Base-by-base conservation (phyloP, 1,140 invertebrate species). In the Chironomus striatipennis region DNA sequence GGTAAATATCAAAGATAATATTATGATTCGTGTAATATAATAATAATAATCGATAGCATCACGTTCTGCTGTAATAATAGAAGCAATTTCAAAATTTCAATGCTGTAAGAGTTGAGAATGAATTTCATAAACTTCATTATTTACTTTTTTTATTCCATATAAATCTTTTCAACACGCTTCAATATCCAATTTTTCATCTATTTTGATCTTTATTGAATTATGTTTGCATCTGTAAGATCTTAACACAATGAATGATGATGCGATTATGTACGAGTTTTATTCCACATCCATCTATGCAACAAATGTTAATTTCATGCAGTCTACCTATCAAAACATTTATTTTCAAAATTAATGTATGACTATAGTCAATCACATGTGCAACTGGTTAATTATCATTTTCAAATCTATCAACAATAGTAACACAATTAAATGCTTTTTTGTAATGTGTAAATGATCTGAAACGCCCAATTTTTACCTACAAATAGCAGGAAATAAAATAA, bases 1-100 rank as follows among this genome's bases (percentile, higher is more conserved):
- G 93, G 93, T 91, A 84, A 88, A 85, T 82, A 64, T 24, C 17
- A 70, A 12, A 20, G 20, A 20, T 57, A 34, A 34, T 34, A 34
- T n/a, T n/a, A n/a, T n/a, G n/a, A n/a, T n/a, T n/a, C n/a, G n/a
- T n/a, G n/a, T n/a, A n/a, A n/a, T 34, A 5, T 5, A 34, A 34
- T 5, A 34, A 34, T 34, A 34, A 34, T 34, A 34, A 34, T 34
- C 24, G 24, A 34, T 34, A 34, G 24, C 24, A 34, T 34, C 24
- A 34, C 24, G 24, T 34, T 34, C 24, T 34, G 24, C 24, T n/a
- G n/a, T 12, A 43, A 75, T 73, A 73, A 72, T 3, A 72, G 64
- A 6, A 34, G n/a, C 12, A 6, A 15, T 15, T 42, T 24, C 20
- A 72, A 72, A 43, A 18, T 42, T 34, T 34, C 5, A 34, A 34